Evolutionary conservation across 2,797 vertebrate genomes (phyloP).

Genomic region (Telmatherina bonti): DNA sequence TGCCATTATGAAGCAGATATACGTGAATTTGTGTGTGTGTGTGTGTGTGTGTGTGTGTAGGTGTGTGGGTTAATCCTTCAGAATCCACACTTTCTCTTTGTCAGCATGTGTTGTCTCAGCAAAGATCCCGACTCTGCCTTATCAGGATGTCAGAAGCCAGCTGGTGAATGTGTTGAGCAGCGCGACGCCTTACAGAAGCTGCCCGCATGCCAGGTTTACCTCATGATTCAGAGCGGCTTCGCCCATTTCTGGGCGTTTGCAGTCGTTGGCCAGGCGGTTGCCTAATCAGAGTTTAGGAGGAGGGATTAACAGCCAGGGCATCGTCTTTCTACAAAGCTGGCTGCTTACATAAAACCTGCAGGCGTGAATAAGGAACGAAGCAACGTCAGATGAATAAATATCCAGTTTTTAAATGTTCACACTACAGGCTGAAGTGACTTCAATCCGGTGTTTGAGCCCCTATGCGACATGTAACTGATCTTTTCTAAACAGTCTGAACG

Average conservation of each 20-base stretch:
- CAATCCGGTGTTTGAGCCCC: too few species aligned
- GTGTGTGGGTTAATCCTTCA: slow-evolving; percentile 58
- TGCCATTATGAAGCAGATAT: slow-evolving; percentile 59
- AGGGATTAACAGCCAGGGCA: slow-evolving; percentile 9
- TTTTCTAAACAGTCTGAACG: too few species aligned
- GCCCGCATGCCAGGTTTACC: slow-evolving; percentile 8
- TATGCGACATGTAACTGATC: too few species aligned
- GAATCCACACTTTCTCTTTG: slow-evolving; percentile 31
- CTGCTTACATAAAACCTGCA: slow-evolving; percentile 4
- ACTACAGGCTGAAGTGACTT: too few species aligned
- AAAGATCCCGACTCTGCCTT: slow-evolving; percentile 2
- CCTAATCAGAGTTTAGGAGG: slow-evolving; percentile 11
- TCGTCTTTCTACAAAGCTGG: slow-evolving; percentile 8
- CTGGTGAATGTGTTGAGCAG: slow-evolving; percentile 7
- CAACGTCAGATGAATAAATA: background rate
- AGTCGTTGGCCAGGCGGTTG: slow-evolving; percentile 4
- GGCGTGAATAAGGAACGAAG: background rate
- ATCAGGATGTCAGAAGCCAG: slow-evolving; percentile 2
- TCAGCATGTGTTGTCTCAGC: slow-evolving; percentile 17
- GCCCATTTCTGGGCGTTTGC: slow-evolving; percentile 16
- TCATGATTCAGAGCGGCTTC: slow-evolving; percentile 5
- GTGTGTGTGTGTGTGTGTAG: slow-evolving; percentile 26
- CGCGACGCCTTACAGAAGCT: slow-evolving; percentile 3
- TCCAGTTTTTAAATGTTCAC: background rate
- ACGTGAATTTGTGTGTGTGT: slow-evolving; percentile 41